Evolutionary conservation across 30 jellyfish, hydroid and myxozoan genomes (phyloP).

Genomic region (Chrysaora quinquecirrha): DNA sequence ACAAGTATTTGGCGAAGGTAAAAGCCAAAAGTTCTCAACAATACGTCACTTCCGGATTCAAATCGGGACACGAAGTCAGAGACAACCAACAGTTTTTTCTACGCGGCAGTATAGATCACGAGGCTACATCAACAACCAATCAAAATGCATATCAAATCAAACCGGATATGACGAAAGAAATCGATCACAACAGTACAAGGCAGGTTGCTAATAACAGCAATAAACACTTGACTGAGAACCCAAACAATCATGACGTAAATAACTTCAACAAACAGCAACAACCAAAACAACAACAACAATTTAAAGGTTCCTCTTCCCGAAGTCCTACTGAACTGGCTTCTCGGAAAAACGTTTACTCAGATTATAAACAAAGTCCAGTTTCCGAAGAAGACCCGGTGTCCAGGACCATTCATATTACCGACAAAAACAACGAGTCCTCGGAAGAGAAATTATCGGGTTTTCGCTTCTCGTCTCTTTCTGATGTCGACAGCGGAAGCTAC

Average conservation of each 20-base stretch:
- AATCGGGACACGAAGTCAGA: not conserved
- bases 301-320: not conserved
- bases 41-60: not conserved
- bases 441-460: conserved; percentile 9
- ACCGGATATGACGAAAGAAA: not conserved
- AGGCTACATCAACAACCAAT: not conserved
- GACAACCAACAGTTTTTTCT: conserved; percentile 54
- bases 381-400: not conserved
- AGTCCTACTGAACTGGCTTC: not conserved
- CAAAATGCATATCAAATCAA: not conserved
- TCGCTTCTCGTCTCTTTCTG: conserved; percentile 31
- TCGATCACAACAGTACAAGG: too few relatives aligned
- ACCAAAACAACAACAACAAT: not conserved
- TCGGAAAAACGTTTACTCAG: not conserved
- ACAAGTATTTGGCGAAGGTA: not conserved
- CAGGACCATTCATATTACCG: not conserved
- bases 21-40: not conserved
- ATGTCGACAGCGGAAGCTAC: conserved; percentile 57
- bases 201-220: not conserved
- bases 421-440: not conserved
- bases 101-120: conserved; percentile 20
- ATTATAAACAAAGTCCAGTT: not conserved
- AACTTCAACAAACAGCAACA: not conserved
- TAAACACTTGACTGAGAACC: not conserved
- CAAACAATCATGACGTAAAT: too few relatives aligned